A percentile compares a stretch with the other conserved stretches of the same genome.
Evolutionary conservation across 2,888 invertebrate species (phyloP).

Genomic region (Idaea straminata): DNA sequence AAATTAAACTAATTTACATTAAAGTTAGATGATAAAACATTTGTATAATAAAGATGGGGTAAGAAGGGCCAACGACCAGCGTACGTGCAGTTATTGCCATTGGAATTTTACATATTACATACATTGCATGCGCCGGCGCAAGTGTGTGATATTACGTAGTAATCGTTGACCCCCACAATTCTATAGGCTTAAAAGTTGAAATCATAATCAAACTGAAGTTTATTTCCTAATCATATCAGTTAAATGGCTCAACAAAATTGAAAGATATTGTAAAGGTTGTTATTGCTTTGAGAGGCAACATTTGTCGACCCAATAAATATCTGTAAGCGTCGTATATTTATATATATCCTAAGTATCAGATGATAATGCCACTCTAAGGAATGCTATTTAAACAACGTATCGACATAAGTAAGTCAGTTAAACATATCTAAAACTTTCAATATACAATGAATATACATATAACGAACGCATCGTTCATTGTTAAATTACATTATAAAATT

Average conservation of each 20-base stretch:
- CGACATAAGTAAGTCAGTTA: constrained; percentile 19
- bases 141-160: not conserved
- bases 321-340: not conserved
- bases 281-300: not conserved
- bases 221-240: not conserved
- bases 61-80: no score
- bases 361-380: constrained; percentile 17
- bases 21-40: not conserved
- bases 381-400: constrained; percentile 24
- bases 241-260: not conserved
- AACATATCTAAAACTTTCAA: constrained; percentile 29
- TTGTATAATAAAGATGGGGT: not conserved
- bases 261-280: not conserved
- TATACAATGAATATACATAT: constrained; percentile 38
- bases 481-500: constrained; percentile 54
- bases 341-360: not conserved
- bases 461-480: constrained; percentile 52
- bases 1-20: constrained; percentile 20
- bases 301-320: not conserved
- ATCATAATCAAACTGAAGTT: not conserved
- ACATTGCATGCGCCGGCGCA: not conserved
- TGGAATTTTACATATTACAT: not conserved
- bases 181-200: not conserved
- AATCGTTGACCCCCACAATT: not conserved
- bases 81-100: not conserved